A percentile compares a stretch with the other conserved stretches of the same genome.
These are phyloP conservation scores for Ophiothrix spiculata DNA, from an alignment of 35 echinoderm and acorn worm genomes.

Conservation along the genomic window DNA sequence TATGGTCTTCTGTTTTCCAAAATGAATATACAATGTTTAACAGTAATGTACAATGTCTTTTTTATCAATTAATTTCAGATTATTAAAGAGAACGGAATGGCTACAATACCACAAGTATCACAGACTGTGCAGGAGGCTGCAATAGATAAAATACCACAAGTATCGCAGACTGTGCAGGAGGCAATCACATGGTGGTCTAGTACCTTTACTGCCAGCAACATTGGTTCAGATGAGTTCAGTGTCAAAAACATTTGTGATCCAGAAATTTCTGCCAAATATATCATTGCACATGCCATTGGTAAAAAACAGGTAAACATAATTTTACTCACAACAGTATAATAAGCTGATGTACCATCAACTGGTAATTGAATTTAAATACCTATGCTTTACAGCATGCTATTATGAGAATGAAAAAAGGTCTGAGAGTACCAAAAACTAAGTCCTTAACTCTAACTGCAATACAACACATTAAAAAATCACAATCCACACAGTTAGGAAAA, in stretches of 20 bases:
- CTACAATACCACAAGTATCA: too few species aligned
- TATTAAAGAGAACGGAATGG: too few species aligned
- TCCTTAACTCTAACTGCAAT: too few species aligned
- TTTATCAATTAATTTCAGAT: too few species aligned
- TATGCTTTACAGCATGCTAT: not conserved
- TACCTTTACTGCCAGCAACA: not conserved
- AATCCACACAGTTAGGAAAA: too few species aligned
- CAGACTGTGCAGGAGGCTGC: too few species aligned
- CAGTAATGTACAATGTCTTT: too few species aligned
- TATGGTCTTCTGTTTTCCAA: too few species aligned
- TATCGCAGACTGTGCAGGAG: not conserved
- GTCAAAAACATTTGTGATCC: conserved; percentile 39
- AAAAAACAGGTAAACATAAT: conserved; percentile 43
- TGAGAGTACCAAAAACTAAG: not conserved
- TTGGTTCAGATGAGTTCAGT: conserved; percentile 14
- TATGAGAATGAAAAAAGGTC: not conserved
- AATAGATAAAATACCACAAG: too few species aligned
- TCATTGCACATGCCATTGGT: conserved; percentile 55
- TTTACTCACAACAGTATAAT: not conserved
- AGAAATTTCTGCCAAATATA: conserved; percentile 39
- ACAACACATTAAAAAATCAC: too few species aligned
- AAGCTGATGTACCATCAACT: not conserved
- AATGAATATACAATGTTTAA: too few species aligned
- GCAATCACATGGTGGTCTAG: not conserved
- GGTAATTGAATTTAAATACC: not conserved